Evolutionary conservation across 2,797 vertebrate species (phyloP).

Genomic region (Myotis planiceps): DNA sequence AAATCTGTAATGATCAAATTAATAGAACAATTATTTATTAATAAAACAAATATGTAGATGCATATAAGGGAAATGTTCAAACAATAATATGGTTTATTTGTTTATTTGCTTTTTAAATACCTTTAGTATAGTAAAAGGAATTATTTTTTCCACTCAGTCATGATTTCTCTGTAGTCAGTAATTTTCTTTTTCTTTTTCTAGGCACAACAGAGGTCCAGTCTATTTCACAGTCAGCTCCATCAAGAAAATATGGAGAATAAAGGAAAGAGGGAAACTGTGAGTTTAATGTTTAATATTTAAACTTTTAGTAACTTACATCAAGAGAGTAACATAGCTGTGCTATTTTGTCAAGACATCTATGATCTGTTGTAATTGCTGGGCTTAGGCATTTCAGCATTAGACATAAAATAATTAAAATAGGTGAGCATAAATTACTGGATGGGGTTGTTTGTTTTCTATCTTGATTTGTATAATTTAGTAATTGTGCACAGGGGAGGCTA

Average conservation of each 20-base stretch:
- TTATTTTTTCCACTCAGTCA: neutral
- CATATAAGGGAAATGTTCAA: slow-evolving; percentile 1
- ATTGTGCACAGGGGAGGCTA: neutral
- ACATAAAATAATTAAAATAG: neutral
- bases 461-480: neutral
- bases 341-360: neutral
- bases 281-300: neutral
- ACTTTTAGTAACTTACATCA: neutral
- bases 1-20: neutral
- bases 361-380: neutral
- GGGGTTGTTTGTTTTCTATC: neutral
- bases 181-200: neutral
- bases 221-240: neutral
- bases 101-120: neutral
- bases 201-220: neutral
- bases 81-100: neutral
- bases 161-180: neutral
- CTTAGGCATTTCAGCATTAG: neutral
- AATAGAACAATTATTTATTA: slow-evolving; percentile 1
- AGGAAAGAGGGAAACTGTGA: neutral
- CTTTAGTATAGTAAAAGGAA: neutral
- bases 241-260: neutral
- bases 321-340: neutral
- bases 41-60: neutral
- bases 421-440: neutral